Base-by-base conservation (phyloP, 2,888 invertebrate genomes). In the Dendrolimus pini region DNA sequence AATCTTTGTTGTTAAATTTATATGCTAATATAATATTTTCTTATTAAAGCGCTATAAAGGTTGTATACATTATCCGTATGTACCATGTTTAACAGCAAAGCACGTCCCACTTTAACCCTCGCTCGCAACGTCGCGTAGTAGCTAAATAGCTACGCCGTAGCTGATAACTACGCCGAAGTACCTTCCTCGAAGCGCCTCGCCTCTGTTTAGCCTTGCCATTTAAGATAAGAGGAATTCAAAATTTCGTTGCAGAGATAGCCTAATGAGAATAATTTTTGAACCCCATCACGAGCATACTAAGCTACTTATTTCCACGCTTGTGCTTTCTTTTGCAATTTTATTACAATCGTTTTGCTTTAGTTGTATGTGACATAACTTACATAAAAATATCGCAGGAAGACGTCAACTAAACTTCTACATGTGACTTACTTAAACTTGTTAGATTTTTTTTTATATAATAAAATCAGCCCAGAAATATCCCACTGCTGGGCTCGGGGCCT, bases 251-350 rank as follows among this genome's bases (percentile, higher is more conserved):
- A 55, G 54, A 82, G 87, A 86, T 86, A 85, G 78, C 78, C 76
- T 82, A 84, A 85, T 83, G 83, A 80, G 80, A 71, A 77, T 77
- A 78, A 82, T 78, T 83, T 84, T 79, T 72, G 73, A 69, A 66
- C 63, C 64, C 61, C 65, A 70, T 65, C 68, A 74, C 73, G 74
- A 71, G 80, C 75, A 80, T 83, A 75, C 67, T 72, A 74, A 78
- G 67, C 66, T 70, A 47, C 47, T 12, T 47, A 47, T 47, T 47
- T 47, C 9, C 9, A 47, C 47, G 47, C 9, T 47, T 3, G 47
- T 47, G 7, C 47, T 47, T 47, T 47, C 47, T 7, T 47, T 12
- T 47, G 30, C 30, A 30, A 30, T 30, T 30, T 30, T 30, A 30
- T 3, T 30, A 30, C 30, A 30, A 6, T 30, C 30, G 30, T 30